Evolutionary conservation across 2,888 invertebrate genomes (phyloP), one percentile per base, ranked within the genome.

Genomic region (Himalopsyche tibetana): DNA sequence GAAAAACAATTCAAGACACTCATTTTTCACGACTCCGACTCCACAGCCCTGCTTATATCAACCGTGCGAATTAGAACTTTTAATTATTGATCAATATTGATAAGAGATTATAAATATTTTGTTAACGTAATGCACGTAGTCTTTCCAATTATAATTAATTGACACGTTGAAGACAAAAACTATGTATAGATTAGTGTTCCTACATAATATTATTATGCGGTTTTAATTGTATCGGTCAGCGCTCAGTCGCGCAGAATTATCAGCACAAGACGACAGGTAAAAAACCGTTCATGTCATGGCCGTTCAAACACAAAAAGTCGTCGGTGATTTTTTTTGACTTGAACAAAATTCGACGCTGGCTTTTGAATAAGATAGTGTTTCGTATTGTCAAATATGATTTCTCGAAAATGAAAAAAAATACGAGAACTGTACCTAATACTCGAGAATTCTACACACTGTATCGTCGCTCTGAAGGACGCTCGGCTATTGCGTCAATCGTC

Each of bases 381-480:
- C 63, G n/a, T 63, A 5, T 63, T 63, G 63, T 63, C 63, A 63
- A 63, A 63, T 63, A 63, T 63, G 19, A 63, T 63, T 63, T 63
- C 28, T 51, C 11, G 2, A 63, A 63, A n/a, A 19, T 56, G n/a
- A n/a, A 63, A 63, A n/a, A 19, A 63, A 6, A 5, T 51, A 51
- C 51, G 15, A 51, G 51, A 15, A 51, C 51, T 4, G 15, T 51
- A 4, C 15, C 1, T n/a, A n/a, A n/a, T n/a, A 51, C 12, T 51
- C 51, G 51, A 51, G 15, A 51, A 63, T 63, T 63, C 28, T n/a
- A 63, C 63, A 63, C 63, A 63, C 8, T 63, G 63, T 63, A 19
- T 19, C 63, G 63, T 63, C 63, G 63, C 11, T 63, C 3, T 63
- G 19, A 63, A 63, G 63, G 63, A 63, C 63, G n/a, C 63, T 19